Conservation (phyloP, 23 tunicate species). For the Ciona savignyi region DNA sequence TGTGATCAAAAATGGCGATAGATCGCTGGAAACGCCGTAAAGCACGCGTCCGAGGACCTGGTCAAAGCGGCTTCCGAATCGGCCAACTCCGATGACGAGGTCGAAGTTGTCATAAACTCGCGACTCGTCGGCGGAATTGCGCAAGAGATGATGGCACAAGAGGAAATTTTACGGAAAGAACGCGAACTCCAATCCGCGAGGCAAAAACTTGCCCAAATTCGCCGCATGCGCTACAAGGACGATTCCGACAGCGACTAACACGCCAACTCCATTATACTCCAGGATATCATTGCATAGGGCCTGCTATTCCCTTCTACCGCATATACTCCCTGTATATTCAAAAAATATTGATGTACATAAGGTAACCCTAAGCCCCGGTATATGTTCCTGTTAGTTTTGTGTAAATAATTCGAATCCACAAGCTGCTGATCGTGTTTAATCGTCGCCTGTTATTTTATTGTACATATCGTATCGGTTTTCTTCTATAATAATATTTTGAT, state of each 20-base stretch:
- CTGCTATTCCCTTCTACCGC: too few species aligned
- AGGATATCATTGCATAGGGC: too few species aligned
- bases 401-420: too few species aligned
- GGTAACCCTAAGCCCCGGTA: neutral
- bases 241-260: constrained; percentile 72
- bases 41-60: constrained; percentile 93
- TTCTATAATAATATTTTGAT: too few species aligned
- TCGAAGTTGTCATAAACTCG: constrained; percentile 68
- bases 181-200: constrained; percentile 87
- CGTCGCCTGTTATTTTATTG: too few species aligned
- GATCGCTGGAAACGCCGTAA: constrained; percentile 97
- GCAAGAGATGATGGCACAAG: constrained; percentile 97
- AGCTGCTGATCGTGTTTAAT: too few species aligned
- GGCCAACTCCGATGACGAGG: constrained; percentile 58
- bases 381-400: constrained; percentile 1
- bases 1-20: neutral
- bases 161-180: constrained; percentile 91
- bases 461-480: too few species aligned
- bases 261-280: too few species aligned
- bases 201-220: constrained; percentile 87
- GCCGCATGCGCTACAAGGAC: constrained; percentile 71
- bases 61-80: constrained; percentile 91
- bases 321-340: too few species aligned
- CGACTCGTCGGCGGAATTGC: constrained; percentile 90
- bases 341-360: too few species aligned